Evolutionary conservation across 2,888 invertebrate genomes (phyloP).

Genomic region (Liopterus haemorrhoidalis): DNA sequence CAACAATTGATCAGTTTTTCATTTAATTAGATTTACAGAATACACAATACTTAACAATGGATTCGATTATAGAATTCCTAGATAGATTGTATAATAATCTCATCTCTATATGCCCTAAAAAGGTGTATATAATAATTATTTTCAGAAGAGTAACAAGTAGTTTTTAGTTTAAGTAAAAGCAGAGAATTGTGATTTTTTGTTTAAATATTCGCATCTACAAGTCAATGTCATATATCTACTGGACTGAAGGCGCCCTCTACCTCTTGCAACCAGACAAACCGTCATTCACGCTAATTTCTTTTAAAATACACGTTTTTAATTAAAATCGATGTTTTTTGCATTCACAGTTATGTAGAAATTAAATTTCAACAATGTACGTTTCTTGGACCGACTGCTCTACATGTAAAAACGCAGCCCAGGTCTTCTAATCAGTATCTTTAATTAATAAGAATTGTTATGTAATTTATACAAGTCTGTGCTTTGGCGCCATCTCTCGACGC

Average conservation of each 20-base stretch:
- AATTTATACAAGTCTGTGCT: too few relatives aligned
- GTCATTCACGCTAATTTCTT: too few relatives aligned
- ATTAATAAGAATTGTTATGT: too few relatives aligned
- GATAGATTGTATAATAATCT: slow-evolving; percentile 23
- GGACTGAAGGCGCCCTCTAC: slow-evolving; percentile 24
- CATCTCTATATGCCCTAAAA: slow-evolving; percentile 23
- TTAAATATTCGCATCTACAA: too few relatives aligned
- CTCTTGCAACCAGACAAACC: slow-evolving; percentile 6
- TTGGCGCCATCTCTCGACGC: too few relatives aligned
- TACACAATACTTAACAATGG: slow-evolving; percentile 24
- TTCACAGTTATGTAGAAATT: too few relatives aligned
- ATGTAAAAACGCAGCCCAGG: too few relatives aligned
- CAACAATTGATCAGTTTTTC: slow-evolving; percentile 15
- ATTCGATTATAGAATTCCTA: slow-evolving; percentile 24
- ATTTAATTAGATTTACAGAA: slow-evolving; percentile 22
- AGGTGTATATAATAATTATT: slow-evolving; percentile 24
- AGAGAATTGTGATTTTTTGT: slow-evolving; percentile 23
- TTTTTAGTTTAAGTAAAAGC: slow-evolving; percentile 20
- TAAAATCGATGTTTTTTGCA: too few relatives aligned
- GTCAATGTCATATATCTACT: slow-evolving; percentile 22
- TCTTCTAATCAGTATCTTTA: too few relatives aligned
- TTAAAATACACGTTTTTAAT: too few relatives aligned
- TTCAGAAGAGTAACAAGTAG: slow-evolving; percentile 22
- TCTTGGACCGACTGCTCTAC: too few relatives aligned
- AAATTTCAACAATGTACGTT: too few relatives aligned